phyloP scores from a whole-genome alignment of 1,140 invertebrate species.

The Chymomyza costata region DNA sequence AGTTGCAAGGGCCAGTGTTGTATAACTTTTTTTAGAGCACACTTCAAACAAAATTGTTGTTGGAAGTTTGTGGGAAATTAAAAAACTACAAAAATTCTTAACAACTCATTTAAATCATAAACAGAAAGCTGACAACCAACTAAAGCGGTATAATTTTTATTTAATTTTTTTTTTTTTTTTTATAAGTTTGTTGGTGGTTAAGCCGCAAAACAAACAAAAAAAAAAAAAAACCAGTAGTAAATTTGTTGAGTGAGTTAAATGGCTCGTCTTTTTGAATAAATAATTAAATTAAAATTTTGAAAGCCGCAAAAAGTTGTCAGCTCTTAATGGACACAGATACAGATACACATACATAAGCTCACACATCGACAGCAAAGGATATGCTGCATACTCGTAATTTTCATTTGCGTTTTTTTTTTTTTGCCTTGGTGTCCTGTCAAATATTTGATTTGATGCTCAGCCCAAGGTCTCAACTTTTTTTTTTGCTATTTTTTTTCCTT shows the following conservation, averaged over 20 bases:
- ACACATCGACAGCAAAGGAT: neutral
- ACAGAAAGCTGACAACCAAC: too few species aligned
- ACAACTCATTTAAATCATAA: too few species aligned
- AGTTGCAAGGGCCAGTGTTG: too few species aligned
- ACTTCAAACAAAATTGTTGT: neutral
- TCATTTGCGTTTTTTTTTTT: too few species aligned
- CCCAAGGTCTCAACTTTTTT: too few species aligned
- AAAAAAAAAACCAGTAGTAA: too few species aligned
- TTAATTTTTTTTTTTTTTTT: constrained; percentile 34
- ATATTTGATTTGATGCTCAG: constrained; percentile 33
- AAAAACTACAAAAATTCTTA: neutral
- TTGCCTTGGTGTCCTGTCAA: constrained; percentile 25
- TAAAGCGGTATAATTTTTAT: constrained; percentile 8
- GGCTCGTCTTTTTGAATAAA: constrained; percentile 15
- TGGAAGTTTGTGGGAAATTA: constrained; percentile 6
- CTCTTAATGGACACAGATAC: too few species aligned
- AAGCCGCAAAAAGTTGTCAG: too few species aligned
- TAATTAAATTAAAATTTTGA: constrained; percentile 8
- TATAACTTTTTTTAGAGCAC: constrained; percentile 4
- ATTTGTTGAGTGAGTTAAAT: constrained; percentile 17
- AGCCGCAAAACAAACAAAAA: too few species aligned
- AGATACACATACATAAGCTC: too few species aligned
- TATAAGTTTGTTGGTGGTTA: constrained; percentile 7
- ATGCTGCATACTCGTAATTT: constrained; percentile 3
- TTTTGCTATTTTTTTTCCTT: too few species aligned